Evolutionary conservation across 2,797 vertebrate species (phyloP), one percentile per base, ranked within the genome.

Genomic region (Acestrorhynchus altus): DNA sequence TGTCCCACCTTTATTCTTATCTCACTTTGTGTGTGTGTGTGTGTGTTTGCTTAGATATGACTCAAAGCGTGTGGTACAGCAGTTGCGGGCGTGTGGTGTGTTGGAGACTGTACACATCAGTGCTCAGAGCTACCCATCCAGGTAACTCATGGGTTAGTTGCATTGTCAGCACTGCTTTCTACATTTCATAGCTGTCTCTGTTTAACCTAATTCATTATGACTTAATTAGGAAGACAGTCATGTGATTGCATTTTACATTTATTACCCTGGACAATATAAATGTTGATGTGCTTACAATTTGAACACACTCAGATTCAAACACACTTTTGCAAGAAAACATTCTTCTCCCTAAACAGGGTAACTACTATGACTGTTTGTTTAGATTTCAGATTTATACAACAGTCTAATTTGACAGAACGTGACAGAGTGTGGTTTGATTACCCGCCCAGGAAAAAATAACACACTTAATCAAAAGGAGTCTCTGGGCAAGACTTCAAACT

Each of bases 41-140:
- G 9, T 39, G 13, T 68, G 6, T 24, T 47, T 81, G 83, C 89
- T 84, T 26, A 99, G 98, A 78, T 99, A 97, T 74, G 95, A 98
- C 90, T 95, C 95, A 47, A 94, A 92, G 83, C 93, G 98, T 84
- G 95, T 98, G 26, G 95, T 95, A 72, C 98, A 99, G 91, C 98
- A 99, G 84, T 91, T 99, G 82, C 91, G 98, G 83, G 98, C 98
- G 15, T 99, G 98, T 15, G 98, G 98, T 2, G 96, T 99, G 73
- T 87, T 99, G 83, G 98, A 99, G 91, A 99, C 98, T 0, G 99
- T 99, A 83, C 95, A 93, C 16, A 98, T 99, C 85, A 97, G 98
- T 64, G 95, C 98, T 0, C 97, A 99, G 91, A 99, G 98, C 87
- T 99, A 99, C 85, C 98, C 98, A 0, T 99, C 98, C 88, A 97